These are phyloP conservation scores for Drosophila kokeensis DNA, from an alignment of 2,888 invertebrate species.

Conservation along the genomic window DNA sequence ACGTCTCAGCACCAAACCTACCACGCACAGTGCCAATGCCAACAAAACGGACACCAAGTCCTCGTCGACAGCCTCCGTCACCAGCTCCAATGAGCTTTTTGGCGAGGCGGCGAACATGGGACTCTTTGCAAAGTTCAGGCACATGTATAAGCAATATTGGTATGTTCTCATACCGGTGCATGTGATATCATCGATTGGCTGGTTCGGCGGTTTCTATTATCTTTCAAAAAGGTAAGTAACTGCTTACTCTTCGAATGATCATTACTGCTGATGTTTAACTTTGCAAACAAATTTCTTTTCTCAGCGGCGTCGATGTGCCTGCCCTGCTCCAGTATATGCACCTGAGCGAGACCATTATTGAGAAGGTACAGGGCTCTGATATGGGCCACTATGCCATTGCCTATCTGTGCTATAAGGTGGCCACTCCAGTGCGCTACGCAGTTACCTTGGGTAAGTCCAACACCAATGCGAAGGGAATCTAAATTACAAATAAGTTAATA, in stretches of 20 bases:
- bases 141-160: constrained; percentile 98
- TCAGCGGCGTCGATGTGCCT: constrained; percentile 96
- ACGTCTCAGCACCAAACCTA: constrained; percentile 56
- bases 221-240: constrained; percentile 90
- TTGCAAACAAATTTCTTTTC: neutral
- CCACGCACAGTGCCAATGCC: constrained; percentile 55
- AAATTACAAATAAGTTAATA: neutral
- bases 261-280: neutral
- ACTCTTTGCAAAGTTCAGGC: constrained; percentile 93
- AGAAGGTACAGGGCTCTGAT: constrained; percentile 90
- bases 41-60: constrained; percentile 73
- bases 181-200: constrained; percentile 92
- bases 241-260: neutral
- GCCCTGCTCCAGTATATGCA: constrained; percentile 91
- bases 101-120: constrained; percentile 86
- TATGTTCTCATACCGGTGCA: constrained; percentile 98
- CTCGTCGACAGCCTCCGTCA: constrained; percentile 54
- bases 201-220: constrained; percentile 96
- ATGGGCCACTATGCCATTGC: constrained; percentile 96
- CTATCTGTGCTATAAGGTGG: constrained; percentile 96
- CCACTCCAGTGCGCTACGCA: constrained; percentile 95
- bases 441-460: constrained; percentile 91
- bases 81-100: constrained; percentile 72
- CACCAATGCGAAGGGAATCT: neutral
- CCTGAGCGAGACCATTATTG: constrained; percentile 91